phyloP scores from a whole-genome alignment of 2,888 invertebrate species.

The Ethmia dodecea region DNA sequence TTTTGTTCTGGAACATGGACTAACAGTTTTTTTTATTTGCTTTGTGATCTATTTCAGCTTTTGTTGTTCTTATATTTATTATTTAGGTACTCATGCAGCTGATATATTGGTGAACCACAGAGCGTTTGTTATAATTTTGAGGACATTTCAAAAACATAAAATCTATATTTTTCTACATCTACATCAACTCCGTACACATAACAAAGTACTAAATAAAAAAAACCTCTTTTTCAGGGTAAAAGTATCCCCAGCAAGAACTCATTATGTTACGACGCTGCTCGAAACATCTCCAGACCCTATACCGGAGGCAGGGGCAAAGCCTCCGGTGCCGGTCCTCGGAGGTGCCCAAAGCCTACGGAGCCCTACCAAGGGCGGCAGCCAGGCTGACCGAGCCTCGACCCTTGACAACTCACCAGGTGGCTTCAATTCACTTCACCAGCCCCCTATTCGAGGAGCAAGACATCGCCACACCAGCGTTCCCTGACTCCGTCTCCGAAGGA shows the following conservation, averaged over 20 bases:
- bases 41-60: too few relatives aligned
- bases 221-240: conserved; percentile 43
- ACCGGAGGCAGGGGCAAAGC: conserved; percentile 64
- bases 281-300: conserved; percentile 62
- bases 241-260: conserved; percentile 26
- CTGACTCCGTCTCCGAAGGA: conserved; percentile 98
- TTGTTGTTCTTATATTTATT: too few relatives aligned
- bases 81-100: too few relatives aligned
- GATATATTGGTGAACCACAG: too few relatives aligned
- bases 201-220: neutral
- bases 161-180: too few relatives aligned
- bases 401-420: conserved; percentile 44
- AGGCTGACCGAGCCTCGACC: conserved; percentile 35
- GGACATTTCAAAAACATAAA: too few relatives aligned
- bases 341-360: conserved; percentile 47
- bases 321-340: conserved; percentile 56
- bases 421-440: conserved; percentile 55
- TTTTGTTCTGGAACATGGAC: too few relatives aligned
- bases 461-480: conserved; percentile 94
- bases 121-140: too few relatives aligned
- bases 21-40: too few relatives aligned
- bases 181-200: too few relatives aligned
- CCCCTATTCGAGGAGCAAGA: conserved; percentile 73
- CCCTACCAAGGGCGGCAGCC: conserved; percentile 34
- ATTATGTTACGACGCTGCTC: conserved; percentile 71